Conservation (phyloP, 2,113 vertebrate species). For the Phyllopteryx taeniolatus region DNA sequence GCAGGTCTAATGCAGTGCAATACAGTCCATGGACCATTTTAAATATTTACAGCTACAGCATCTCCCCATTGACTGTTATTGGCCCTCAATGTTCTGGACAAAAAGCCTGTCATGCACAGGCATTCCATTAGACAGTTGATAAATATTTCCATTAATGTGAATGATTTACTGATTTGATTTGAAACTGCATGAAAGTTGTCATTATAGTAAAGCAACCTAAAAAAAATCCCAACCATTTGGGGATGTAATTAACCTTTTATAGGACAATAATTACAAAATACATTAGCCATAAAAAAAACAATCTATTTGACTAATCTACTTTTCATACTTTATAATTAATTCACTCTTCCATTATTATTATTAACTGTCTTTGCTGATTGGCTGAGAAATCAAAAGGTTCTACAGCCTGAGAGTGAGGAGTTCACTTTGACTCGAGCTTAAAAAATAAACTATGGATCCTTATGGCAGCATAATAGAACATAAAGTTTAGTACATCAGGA, state of each 20-base stretch:
- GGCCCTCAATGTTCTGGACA: conserved; percentile 38
- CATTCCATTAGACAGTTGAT: neutral
- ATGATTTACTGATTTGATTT: neutral
- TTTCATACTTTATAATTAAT: too few species aligned
- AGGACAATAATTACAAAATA: neutral
- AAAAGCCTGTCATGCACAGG: conserved; percentile 13
- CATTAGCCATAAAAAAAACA: neutral
- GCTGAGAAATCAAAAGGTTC: too few species aligned
- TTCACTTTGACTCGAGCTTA: too few species aligned
- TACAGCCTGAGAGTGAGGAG: too few species aligned
- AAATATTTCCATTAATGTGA: neutral
- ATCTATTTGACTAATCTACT: too few species aligned
- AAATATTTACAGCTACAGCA: conserved; percentile 70
- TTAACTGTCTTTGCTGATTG: too few species aligned
- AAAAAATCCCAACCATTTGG: neutral
- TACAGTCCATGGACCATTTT: conserved; percentile 44
- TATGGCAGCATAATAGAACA: too few species aligned
- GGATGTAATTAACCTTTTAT: neutral
- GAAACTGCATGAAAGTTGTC: neutral
- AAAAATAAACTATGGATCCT: too few species aligned
- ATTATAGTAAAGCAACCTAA: neutral
- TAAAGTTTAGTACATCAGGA: too few species aligned
- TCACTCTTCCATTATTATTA: too few species aligned
- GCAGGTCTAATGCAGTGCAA: conserved; percentile 41
- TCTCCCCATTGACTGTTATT: conserved; percentile 32